Base-by-base conservation (phyloP, 2,888 invertebrate genomes). In the Hyles lineata region DNA sequence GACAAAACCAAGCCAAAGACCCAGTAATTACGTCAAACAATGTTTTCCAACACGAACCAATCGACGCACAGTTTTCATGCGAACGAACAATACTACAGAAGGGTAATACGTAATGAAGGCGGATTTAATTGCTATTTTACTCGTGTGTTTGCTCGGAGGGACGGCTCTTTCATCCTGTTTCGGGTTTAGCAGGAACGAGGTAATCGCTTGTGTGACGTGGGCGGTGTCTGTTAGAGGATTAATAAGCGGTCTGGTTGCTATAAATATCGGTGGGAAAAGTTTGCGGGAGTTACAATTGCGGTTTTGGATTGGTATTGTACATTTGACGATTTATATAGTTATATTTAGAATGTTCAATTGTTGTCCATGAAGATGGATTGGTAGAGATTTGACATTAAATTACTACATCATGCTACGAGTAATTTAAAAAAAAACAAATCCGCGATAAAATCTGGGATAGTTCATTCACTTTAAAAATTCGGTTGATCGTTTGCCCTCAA, bases 41-140 rank as follows among this genome's bases (percentile, higher is more conserved):
- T 29, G 43, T 21, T 11, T 67, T 43, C 4, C 43, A 11, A 43
- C 11, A 32, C 35, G 55, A 19, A 60, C 43, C 25, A 59, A 72
- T 23, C 58, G 63, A 70, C 78, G 85, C 89, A 87, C 87, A 81
- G 82, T 86, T 73, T 74, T 85, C 76, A 74, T 70, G 74, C 80
- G 89, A 76, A 83, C 75, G 80, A 71, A 73, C 52, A 50, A 43
- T 67, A 76, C 76, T 76, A 76, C 77, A 82, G 84, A 83, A 87
- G 87, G 86, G 86, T 85, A 85, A 85, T 80, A 80, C 73, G 86
- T 91, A 91, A 92, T 92, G 91, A 89, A 89, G 88, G 88, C 87
- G 85, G 86, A 87, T 91, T 89, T 92, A 92, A 92, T 92, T 92
- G 92, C 88, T 89, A 90, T 92, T 92, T 91, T 91, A 89, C 86